A percentile compares a stretch with the other conserved stretches of the same genome.
phyloP scores from a whole-genome alignment of 2,888 invertebrate species.

The Leucophora obtusa region DNA sequence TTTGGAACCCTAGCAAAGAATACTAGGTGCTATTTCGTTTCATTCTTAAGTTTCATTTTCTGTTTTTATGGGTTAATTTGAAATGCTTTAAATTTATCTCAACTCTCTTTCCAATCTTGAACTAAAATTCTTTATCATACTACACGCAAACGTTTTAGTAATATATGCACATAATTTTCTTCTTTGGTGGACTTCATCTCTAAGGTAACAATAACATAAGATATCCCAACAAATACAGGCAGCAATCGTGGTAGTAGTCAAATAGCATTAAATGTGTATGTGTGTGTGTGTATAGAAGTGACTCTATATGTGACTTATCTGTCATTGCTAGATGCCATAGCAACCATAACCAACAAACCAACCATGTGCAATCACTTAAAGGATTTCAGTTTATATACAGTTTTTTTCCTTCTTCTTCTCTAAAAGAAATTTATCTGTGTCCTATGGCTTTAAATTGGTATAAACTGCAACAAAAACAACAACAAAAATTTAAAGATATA shows the following conservation, averaged over 20 bases:
- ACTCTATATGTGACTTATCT: conserved; percentile 36
- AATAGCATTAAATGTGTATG: conserved; percentile 8
- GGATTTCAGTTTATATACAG: conserved; percentile 25
- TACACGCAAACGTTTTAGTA: conserved; percentile 11
- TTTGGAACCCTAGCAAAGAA: too few species aligned
- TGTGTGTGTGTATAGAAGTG: not conserved
- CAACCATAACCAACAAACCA: conserved; percentile 28
- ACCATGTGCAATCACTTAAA: conserved; percentile 35
- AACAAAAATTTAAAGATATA: conserved; percentile 10
- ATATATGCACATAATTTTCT: conserved; percentile 38
- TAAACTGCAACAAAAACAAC: not conserved
- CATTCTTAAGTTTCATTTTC: too few species aligned
- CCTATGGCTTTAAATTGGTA: conserved; percentile 35
- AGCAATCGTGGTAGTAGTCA: conserved; percentile 3
- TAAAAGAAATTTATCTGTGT: conserved; percentile 22
- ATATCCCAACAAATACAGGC: not conserved
- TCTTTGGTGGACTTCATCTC: conserved; percentile 30
- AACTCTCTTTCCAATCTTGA: conserved; percentile 3
- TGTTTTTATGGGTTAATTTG: conserved; percentile 21
- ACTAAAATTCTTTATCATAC: not conserved
- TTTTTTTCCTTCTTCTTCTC: not conserved
- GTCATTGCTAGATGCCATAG: conserved; percentile 20
- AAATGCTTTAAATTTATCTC: not conserved
- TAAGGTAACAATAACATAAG: conserved; percentile 22
- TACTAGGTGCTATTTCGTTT: too few species aligned